These are phyloP conservation scores for Armadillidium nasatum DNA, from an alignment of 1,140 invertebrate species.

Conservation along the genomic window DNA sequence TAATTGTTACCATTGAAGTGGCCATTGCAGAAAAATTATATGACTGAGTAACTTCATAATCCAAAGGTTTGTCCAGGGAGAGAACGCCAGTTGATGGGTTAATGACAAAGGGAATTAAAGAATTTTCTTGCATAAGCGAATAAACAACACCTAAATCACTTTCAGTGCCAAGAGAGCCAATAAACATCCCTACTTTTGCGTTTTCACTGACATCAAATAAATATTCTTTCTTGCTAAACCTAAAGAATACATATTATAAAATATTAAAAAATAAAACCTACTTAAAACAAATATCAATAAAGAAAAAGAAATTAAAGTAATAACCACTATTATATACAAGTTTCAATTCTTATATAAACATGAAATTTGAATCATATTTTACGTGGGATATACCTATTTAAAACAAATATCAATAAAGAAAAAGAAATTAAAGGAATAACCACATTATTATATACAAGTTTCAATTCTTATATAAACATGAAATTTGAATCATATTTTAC, in stretches of 20 bases:
- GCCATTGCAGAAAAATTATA: slow-evolving; percentile 80
- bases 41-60: slow-evolving; percentile 69
- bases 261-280: slow-evolving; percentile 16
- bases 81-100: slow-evolving; percentile 81
- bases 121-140: slow-evolving; percentile 75
- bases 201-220: slow-evolving; percentile 83
- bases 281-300: no score
- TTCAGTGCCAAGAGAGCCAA: slow-evolving; percentile 76
- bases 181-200: slow-evolving; percentile 77
- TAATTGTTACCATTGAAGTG: slow-evolving; percentile 69
- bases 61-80: slow-evolving; percentile 65
- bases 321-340: no score
- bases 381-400: no score
- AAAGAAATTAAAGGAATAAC: no score
- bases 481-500: no score
- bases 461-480: no score
- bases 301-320: no score
- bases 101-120: slow-evolving; percentile 79
- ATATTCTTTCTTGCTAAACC: slow-evolving; percentile 83
- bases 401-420: no score
- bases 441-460: no score
- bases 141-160: slow-evolving; percentile 77
- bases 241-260: slow-evolving; percentile 51
- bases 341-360: no score
- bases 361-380: no score